phyloP scores from a whole-genome alignment of 2,797 vertebrate species.

The Etheostoma perlongum region DNA sequence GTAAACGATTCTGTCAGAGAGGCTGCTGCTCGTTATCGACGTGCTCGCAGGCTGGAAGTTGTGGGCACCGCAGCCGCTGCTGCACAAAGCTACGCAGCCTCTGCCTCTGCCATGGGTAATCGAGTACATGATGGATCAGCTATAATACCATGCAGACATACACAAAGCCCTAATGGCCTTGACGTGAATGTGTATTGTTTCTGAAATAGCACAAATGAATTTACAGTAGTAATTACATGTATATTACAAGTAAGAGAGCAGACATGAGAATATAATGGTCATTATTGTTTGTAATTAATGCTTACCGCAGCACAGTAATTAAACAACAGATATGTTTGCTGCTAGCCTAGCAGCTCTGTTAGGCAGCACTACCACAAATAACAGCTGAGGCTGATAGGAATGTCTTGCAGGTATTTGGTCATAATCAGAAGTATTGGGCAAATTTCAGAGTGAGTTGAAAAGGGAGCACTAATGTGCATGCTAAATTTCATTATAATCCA shows the following conservation, averaged over 20 bases:
- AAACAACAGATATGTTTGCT: not conserved
- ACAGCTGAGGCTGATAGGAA: too few relatives aligned
- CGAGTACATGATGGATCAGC: slow-evolving; percentile 46
- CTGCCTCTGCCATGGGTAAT: slow-evolving; percentile 44
- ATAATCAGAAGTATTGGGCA: too few relatives aligned
- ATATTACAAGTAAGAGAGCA: not conserved
- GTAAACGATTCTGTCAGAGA: slow-evolving; percentile 79
- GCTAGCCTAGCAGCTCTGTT: not conserved
- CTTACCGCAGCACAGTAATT: slow-evolving; percentile 7
- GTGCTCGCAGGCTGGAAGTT: slow-evolving; percentile 61
- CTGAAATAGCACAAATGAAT: not conserved
- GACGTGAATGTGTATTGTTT: slow-evolving; percentile 32
- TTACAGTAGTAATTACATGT: slow-evolving; percentile 1
- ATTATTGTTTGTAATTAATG: slow-evolving; percentile 15
- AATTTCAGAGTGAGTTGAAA: too few relatives aligned
- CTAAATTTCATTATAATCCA: too few relatives aligned
- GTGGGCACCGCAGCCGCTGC: slow-evolving; percentile 47
- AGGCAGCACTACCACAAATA: not conserved
- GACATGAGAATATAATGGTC: not conserved
- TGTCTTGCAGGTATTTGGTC: too few relatives aligned
- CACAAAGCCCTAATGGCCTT: slow-evolving; percentile 8
- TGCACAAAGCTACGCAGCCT: slow-evolving; percentile 38
- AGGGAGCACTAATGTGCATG: not conserved
- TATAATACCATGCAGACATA: slow-evolving; percentile 27
- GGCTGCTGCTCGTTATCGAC: slow-evolving; percentile 79